Evolutionary conservation across 2,113 vertebrate species (phyloP), one percentile per base, ranked within the genome.

Genomic region (Plestiodon gilberti): DNA sequence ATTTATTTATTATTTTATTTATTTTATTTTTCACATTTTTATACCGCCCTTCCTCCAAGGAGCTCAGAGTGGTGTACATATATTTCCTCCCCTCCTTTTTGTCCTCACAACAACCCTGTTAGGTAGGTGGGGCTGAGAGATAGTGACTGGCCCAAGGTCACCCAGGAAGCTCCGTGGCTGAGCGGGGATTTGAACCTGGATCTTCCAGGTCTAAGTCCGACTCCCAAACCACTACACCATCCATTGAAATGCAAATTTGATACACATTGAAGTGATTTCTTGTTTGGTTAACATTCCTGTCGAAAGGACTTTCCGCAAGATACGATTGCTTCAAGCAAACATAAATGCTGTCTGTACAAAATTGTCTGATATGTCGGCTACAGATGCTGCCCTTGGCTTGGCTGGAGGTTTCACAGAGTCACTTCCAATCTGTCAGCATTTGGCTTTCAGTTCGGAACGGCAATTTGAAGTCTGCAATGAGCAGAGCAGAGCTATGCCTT

Each of bases 341-440:
- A 38, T n/a, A 83, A 83, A 73, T 20, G 33, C 18, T 88, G 86
- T 18, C 1, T 61, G 35, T 33, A 62, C 67, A 38, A 85, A 89
- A 82, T 65, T 65, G 15, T 62, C 81, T 71, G 65, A 6, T 48
- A 61, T 81, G 59, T 78, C 35, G 73, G 35, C 14, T 35, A 59
- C 87, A 76, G 76, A 84, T 86, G 81, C 0, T 77, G 87, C 64
- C 62, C 88, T 90, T 91, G 13, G 84, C 23, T 28, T 67, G n/a
- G 85, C 74, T 86, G 75, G 73, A 43, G 83, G 15, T 87, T 89
- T 77, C 87, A 9, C 40, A 75, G 48, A 73, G 81, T 90, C 88
- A 76, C 20, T 93, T 92, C 87, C 84, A 84, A 22, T 33, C 82
- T 88, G 59, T 40, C 73, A 48, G 33, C 43, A 61, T 69, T 73